Evolutionary conservation across 2,797 vertebrate genomes (phyloP).

Genomic region (Glossophaga mutica): DNA sequence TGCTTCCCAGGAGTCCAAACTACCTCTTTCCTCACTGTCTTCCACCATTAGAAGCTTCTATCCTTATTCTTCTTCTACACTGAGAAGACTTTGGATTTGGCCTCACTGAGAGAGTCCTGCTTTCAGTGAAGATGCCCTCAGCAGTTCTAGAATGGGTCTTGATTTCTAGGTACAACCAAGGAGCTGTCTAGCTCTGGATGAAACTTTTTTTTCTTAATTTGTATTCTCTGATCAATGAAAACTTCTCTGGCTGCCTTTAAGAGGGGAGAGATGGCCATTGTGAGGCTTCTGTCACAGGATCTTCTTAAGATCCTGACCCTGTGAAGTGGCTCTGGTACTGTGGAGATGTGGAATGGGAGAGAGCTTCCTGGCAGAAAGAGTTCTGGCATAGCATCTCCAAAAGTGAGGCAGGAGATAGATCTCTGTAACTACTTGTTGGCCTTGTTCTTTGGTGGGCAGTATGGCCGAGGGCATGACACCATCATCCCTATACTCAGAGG

Average conservation of each 20-base stretch:
- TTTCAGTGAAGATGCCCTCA: slow-evolving; percentile 2
- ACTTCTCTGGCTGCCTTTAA: not conserved
- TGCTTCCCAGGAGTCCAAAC: not conserved
- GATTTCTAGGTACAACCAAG: not conserved
- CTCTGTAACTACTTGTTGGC: not conserved
- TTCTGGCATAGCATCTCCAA: not conserved
- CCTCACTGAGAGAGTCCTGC: not conserved
- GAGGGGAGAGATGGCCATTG: not conserved
- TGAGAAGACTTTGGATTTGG: slow-evolving; percentile 20
- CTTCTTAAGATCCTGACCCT: slow-evolving; percentile 10
- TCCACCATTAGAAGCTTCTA: not conserved
- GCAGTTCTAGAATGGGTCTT: not conserved
- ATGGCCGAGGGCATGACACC: not conserved
- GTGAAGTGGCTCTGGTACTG: not conserved
- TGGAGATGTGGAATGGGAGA: not conserved
- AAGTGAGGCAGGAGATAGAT: not conserved
- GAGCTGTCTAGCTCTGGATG: not conserved
- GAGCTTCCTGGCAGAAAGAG: not conserved
- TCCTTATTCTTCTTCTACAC: not conserved
- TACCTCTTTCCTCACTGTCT: not conserved
- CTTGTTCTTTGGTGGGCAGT: not conserved
- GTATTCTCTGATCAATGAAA: slow-evolving; percentile 44
- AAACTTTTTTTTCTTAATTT: slow-evolving; percentile 25
- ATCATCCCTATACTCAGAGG: not conserved
- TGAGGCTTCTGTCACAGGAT: not conserved